Percentiles rank a stretch among this genome's conserved stretches.
Conservation (phyloP, 1,140 invertebrate genomes). For the Diabrotica virgifera region DNA sequence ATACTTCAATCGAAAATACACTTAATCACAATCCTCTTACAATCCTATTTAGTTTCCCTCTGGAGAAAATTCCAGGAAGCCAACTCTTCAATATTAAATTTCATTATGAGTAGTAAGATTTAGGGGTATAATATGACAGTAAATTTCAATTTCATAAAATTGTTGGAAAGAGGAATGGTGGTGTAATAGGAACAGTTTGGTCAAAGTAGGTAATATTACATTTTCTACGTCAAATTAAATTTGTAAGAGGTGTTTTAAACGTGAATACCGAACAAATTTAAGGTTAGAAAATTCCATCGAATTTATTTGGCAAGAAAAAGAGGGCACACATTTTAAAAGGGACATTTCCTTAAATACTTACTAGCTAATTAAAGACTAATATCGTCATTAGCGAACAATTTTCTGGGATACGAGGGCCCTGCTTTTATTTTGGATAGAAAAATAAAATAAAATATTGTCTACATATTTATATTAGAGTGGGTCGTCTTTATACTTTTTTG, state of each 20-base stretch:
- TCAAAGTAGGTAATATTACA: slow-evolving; percentile 14
- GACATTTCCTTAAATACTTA: no score
- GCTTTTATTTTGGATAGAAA: no score
- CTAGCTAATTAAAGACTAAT: no score
- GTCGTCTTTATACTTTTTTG: no score
- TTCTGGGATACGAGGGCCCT: no score
- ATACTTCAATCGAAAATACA: not conserved
- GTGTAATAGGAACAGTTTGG: slow-evolving; percentile 7
- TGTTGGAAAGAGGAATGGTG: not conserved
- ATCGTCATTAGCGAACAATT: no score
- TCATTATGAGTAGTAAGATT: slow-evolving; percentile 12
- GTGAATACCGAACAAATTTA: not conserved
- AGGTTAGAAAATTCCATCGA: no score
- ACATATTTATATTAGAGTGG: no score
- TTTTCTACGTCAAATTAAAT: slow-evolving; percentile 5
- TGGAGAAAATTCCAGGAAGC: slow-evolving; percentile 13
- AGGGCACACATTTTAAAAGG: no score
- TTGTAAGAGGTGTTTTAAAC: not conserved
- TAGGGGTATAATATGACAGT: slow-evolving; percentile 5
- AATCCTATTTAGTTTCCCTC: not conserved
- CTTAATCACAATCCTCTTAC: not conserved
- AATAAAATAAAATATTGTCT: no score
- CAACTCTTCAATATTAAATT: slow-evolving; percentile 23
- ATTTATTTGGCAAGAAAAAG: no score
- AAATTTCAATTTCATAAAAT: slow-evolving; percentile 10